These are phyloP conservation scores for Yponomeuta sedellus DNA, from an alignment of 2,888 invertebrate species.

Conservation along the genomic window DNA sequence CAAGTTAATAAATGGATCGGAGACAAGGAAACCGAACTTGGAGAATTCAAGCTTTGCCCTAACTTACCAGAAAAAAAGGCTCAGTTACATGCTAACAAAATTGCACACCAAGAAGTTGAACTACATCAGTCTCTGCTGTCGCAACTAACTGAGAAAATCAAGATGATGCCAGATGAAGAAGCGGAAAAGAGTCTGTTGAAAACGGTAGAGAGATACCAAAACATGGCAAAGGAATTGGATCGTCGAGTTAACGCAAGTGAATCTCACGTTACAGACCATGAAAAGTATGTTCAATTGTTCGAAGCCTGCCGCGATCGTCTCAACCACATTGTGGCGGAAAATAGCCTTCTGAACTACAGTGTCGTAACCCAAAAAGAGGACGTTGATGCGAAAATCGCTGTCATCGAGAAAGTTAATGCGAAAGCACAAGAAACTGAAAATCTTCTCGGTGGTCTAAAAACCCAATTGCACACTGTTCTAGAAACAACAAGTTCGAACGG, in stretches of 20 bases:
- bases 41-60: conserved; percentile 83
- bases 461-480: conserved; percentile 83
- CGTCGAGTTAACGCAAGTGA: conserved; percentile 81
- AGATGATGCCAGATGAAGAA: conserved; percentile 86
- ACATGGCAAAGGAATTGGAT: conserved; percentile 80
- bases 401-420: conserved; percentile 84
- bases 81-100: conserved; percentile 87
- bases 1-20: conserved; percentile 92
- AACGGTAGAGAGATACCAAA: conserved; percentile 83
- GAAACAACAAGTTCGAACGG: conserved; percentile 86
- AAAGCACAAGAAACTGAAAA: conserved; percentile 85
- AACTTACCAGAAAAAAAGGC: conserved; percentile 93
- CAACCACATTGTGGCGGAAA: conserved; percentile 86
- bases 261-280: conserved; percentile 86
- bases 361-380: conserved; percentile 87
- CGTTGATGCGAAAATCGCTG: conserved; percentile 83
- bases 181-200: conserved; percentile 84
- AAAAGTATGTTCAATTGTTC: conserved; percentile 86
- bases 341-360: conserved; percentile 85
- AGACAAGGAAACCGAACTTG: conserved; percentile 85
- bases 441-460: conserved; percentile 81
- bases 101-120: conserved; percentile 89
- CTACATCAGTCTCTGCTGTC: conserved; percentile 90
- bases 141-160: conserved; percentile 89
- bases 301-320: conserved; percentile 91